These are phyloP conservation scores for Paguma larvata DNA, from an alignment of 2,797 vertebrate genomes.

Conservation along the genomic window DNA sequence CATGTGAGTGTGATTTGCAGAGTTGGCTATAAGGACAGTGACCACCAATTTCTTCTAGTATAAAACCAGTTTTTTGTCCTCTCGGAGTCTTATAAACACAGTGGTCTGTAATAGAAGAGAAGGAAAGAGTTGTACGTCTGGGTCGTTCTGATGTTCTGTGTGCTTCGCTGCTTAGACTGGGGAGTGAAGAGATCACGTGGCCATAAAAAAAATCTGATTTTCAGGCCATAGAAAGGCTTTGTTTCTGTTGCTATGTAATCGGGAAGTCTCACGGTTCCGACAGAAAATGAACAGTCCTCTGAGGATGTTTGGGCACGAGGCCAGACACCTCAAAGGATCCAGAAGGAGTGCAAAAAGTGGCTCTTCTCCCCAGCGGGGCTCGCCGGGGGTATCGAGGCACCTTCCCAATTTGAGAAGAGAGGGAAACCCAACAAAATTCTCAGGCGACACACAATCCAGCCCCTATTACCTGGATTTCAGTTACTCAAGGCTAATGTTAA, in stretches of 20 bases:
- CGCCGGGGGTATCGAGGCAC: neutral
- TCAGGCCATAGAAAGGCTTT: neutral
- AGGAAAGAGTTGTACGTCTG: neutral
- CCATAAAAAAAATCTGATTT: neutral
- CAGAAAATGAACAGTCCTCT: constrained; percentile 42
- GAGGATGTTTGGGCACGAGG: neutral
- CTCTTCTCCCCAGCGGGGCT: neutral
- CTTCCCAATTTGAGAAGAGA: constrained; percentile 30
- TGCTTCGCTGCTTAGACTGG: neutral
- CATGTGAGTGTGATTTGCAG: neutral
- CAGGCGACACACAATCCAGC: neutral
- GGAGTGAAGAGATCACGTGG: neutral
- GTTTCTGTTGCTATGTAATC: neutral
- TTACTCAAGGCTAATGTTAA: constrained; percentile 6
- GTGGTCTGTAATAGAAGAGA: neutral
- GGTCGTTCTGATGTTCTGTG: neutral
- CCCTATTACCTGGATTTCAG: neutral
- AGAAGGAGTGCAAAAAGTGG: neutral
- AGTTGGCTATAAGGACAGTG: neutral
- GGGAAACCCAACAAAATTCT: neutral
- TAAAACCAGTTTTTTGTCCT: neutral
- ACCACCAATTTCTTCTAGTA: neutral
- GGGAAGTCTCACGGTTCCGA: neutral
- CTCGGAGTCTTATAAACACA: neutral
- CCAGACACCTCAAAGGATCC: neutral